Base-by-base conservation (phyloP, 2,113 vertebrate species). In the Hiodon alosoides region DNA sequence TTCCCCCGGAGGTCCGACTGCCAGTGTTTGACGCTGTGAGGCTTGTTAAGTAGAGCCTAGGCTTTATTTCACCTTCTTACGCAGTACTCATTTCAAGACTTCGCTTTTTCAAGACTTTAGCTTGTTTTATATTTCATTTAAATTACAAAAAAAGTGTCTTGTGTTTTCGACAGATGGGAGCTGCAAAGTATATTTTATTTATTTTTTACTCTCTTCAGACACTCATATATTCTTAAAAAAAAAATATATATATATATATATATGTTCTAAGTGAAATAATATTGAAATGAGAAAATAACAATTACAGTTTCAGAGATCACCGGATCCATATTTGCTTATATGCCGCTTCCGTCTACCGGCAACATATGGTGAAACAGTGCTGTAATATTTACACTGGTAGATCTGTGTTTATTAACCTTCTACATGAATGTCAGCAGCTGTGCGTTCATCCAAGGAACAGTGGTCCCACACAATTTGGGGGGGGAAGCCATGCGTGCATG, bases 381-480 rank as follows among this genome's bases (percentile, higher is more conserved):
- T 79, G 81, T 87, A 85, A 86, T 66, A 52, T 17, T 64, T 88
- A 84, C 87, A 76, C 71, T 57, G 75, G 69, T 67, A 60, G 11
- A 72, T 7, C 46, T 10, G 69, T 68, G 69, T 76, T 84, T 54
- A 78, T 48, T 79, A 68, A 82, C 64, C 73, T 62, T 77, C 68
- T 51, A 11, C 10, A 50, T 50, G 50, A 77, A 68, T 68, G 64
- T 7, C 7, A 73, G 55, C 66, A 58, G 62, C 4, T 67, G 64
- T 68, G 17, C 5, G 67, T 59, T 58, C 17, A 50, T 67, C 62
- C 64, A 50, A 46, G 48, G 47, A 48, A 65, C 47, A 4, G 51
- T 55, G 60, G 55, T 54, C 53, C 57, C 68, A 31, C 17, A 71
- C 50, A 70, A 13, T 8, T 70, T 70, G 52, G 47, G 31, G 5